These are phyloP conservation scores for Drosophila borborema DNA, from an alignment of 2,888 invertebrate genomes.

Conservation along the genomic window DNA sequence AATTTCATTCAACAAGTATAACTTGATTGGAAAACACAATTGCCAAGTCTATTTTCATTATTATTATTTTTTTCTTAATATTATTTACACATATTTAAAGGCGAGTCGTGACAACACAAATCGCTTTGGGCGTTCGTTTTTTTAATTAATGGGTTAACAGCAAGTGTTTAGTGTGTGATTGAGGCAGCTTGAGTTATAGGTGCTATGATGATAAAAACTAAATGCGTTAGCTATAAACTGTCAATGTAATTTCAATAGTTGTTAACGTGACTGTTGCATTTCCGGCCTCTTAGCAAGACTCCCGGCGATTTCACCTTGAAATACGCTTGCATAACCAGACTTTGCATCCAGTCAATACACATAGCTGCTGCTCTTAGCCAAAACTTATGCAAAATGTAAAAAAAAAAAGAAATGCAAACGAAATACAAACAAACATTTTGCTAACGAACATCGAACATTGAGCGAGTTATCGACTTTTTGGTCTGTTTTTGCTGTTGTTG, in stretches of 20 bases:
- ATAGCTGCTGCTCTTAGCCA: slow-evolving; percentile 1
- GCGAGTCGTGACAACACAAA: slow-evolving; percentile 8
- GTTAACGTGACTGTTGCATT: slow-evolving; percentile 31
- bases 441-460: slow-evolving; percentile 56
- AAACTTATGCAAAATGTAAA: slow-evolving; percentile 61
- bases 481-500: slow-evolving; percentile 6
- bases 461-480: slow-evolving; percentile 35
- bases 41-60: neutral
- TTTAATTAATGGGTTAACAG: slow-evolving; percentile 17
- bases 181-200: slow-evolving; percentile 1
- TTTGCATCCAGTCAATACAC: slow-evolving; percentile 27
- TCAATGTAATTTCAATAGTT: slow-evolving; percentile 39
- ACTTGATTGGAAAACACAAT: neutral
- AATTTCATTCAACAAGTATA: neutral
- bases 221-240: slow-evolving; percentile 52
- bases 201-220: slow-evolving; percentile 42
- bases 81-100: neutral
- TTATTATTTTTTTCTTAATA: neutral
- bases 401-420: slow-evolving; percentile 17
- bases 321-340: slow-evolving; percentile 59
- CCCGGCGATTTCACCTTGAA: slow-evolving; percentile 74
- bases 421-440: slow-evolving; percentile 14
- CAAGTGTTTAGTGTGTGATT: slow-evolving; percentile 16
- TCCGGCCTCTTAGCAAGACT: slow-evolving; percentile 44
- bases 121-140: slow-evolving; percentile 10